A percentile compares a stretch with the other conserved stretches of the same genome.
Evolutionary conservation across 2,113 vertebrate genomes (phyloP).

Genomic region (Odontophorus gujanensis): DNA sequence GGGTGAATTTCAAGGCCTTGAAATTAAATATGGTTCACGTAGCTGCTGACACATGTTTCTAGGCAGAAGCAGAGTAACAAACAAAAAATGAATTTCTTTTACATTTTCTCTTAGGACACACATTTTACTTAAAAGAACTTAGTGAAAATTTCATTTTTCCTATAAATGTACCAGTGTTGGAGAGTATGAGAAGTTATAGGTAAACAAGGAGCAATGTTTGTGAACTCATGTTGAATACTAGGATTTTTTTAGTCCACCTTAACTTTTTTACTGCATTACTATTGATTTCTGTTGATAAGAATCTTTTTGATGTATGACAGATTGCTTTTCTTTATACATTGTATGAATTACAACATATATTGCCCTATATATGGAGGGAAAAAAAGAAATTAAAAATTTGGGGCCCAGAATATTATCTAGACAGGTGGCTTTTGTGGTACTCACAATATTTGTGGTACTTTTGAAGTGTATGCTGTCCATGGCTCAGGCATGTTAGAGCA

Average conservation of each 20-base stretch:
- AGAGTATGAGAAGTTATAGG: background rate
- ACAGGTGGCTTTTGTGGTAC: background rate
- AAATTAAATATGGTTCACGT: background rate
- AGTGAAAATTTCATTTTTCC: background rate
- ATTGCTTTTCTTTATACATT: background rate
- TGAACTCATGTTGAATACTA: background rate
- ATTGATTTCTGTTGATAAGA: background rate
- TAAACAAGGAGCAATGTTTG: background rate
- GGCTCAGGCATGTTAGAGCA: background rate
- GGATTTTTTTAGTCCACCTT: background rate
- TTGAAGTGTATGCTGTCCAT: background rate
- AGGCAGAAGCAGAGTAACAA: slow-evolving; percentile 25
- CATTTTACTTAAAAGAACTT: background rate
- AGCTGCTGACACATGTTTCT: background rate
- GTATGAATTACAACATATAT: background rate
- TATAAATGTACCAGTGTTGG: background rate
- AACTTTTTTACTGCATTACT: background rate
- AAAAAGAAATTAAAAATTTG: background rate
- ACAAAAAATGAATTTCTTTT: background rate
- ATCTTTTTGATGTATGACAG: background rate
- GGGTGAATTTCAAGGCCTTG: background rate
- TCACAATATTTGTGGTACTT: background rate
- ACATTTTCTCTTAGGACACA: slow-evolving; percentile 3
- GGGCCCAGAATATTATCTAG: background rate
- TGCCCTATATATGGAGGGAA: background rate